Evolutionary conservation across 2,113 vertebrate genomes (phyloP).

Genomic region (Bucco capensis): DNA sequence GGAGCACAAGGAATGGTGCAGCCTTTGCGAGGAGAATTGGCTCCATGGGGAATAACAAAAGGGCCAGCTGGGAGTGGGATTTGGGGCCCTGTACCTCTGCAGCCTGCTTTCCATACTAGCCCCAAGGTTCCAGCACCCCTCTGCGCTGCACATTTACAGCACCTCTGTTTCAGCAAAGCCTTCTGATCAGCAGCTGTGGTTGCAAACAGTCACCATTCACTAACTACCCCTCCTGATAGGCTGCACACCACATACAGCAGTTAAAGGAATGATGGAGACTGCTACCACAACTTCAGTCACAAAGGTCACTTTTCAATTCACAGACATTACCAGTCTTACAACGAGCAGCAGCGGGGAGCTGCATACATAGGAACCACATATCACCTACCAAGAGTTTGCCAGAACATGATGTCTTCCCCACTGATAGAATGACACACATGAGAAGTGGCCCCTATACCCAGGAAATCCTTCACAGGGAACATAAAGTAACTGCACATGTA

Average conservation of each 20-base stretch:
- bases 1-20: fast-evolving
- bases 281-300: too few relatives aligned
- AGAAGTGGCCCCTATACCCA: not conserved
- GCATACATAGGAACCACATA: fast-evolving
- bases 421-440: not conserved
- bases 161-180: not conserved
- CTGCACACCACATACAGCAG: fast-evolving
- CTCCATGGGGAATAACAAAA: fast-evolving
- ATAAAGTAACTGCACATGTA: not conserved
- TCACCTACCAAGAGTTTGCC: not conserved
- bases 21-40: not conserved
- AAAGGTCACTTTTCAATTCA: too few relatives aligned
- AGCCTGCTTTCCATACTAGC: fast-evolving
- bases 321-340: fast-evolving
- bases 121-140: not conserved
- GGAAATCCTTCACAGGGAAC: not conserved
- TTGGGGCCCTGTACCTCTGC: fast-evolving
- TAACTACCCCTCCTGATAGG: not conserved
- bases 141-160: fast-evolving
- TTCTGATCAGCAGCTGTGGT: not conserved
- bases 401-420: fast-evolving
- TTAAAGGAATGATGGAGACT: fast-evolving
- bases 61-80: not conserved
- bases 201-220: not conserved
- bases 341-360: fast-evolving